Evolutionary conservation across 2,888 invertebrate genomes (phyloP).

Genomic region (Matsumyia berberina): DNA sequence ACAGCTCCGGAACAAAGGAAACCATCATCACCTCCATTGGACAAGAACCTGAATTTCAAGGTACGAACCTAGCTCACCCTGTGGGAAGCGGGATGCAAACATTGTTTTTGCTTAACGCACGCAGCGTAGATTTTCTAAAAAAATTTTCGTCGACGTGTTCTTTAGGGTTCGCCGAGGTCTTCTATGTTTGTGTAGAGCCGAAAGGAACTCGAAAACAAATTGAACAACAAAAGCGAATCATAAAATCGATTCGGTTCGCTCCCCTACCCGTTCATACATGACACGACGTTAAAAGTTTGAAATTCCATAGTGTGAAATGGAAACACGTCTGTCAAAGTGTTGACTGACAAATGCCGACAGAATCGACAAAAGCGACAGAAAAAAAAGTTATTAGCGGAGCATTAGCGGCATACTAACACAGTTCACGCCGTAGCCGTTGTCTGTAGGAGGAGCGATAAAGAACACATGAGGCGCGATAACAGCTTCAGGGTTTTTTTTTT

Average conservation of each 20-base stretch:
- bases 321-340: constrained; percentile 37
- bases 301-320: constrained; percentile 11
- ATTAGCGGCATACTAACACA: constrained; percentile 43
- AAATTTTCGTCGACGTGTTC: constrained; percentile 8
- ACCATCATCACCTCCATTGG: constrained; percentile 28
- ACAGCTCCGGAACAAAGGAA: constrained; percentile 36
- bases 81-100: too few species aligned
- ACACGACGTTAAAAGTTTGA: not conserved
- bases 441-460: constrained; percentile 17
- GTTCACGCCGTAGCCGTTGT: constrained; percentile 19
- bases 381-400: constrained; percentile 4
- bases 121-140: not conserved
- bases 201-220: constrained; percentile 10
- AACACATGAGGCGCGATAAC: constrained; percentile 44
- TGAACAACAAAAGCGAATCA: constrained; percentile 9
- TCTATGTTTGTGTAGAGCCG: constrained; percentile 17
- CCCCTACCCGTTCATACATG: not conserved
- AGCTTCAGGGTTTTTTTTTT: constrained; percentile 15
- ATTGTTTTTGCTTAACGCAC: too few species aligned
- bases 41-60: constrained; percentile 69
- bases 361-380: constrained; percentile 4
- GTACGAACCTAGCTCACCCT: constrained; percentile 33
- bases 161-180: not conserved
- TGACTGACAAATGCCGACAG: not conserved
- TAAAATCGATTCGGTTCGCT: constrained; percentile 25